A percentile compares a stretch with the other conserved stretches of the same genome.
phyloP scores from a whole-genome alignment of 2,797 vertebrate species.

The Lycodopsis pacificus region DNA sequence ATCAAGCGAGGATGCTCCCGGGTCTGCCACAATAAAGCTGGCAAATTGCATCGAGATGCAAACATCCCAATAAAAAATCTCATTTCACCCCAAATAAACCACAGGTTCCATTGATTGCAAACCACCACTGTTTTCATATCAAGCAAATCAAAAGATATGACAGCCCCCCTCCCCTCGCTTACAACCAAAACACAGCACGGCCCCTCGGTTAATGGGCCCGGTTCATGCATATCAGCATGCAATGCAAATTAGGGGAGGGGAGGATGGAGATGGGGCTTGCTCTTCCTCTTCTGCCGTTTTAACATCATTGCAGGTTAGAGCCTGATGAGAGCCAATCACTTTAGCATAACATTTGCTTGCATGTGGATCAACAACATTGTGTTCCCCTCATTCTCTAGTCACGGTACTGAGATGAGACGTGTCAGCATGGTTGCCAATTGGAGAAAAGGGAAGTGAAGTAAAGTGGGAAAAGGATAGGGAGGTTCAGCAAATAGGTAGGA shows the following conservation, averaged over 20 bases:
- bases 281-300: slow-evolving; percentile 82
- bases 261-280: slow-evolving; percentile 52
- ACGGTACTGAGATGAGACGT: slow-evolving; percentile 45
- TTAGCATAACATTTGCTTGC: slow-evolving; percentile 90
- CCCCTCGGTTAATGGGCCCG: slow-evolving; percentile 68
- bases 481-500: background rate
- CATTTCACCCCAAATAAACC: slow-evolving; percentile 86
- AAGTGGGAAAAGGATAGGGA: background rate
- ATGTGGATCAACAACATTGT: slow-evolving; percentile 88
- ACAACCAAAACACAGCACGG: slow-evolving; percentile 76
- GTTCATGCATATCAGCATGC: slow-evolving; percentile 82
- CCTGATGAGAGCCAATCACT: slow-evolving; percentile 93
- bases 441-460: background rate
- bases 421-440: slow-evolving; percentile 61
- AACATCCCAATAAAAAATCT: slow-evolving; percentile 84
- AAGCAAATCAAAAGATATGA: slow-evolving; percentile 82
- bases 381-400: slow-evolving; percentile 29
- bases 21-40: slow-evolving; percentile 77
- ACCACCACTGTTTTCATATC: slow-evolving; percentile 84
- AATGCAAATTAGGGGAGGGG: slow-evolving; percentile 82
- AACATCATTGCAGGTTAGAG: slow-evolving; percentile 82
- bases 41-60: slow-evolving; percentile 83
- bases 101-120: slow-evolving; percentile 82
- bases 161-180: slow-evolving; percentile 70
- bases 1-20: slow-evolving; percentile 74